Percentiles rank a stretch among this genome's conserved stretches.
Conservation (phyloP, 2,888 invertebrate species). For the Harmothoe impar region DNA sequence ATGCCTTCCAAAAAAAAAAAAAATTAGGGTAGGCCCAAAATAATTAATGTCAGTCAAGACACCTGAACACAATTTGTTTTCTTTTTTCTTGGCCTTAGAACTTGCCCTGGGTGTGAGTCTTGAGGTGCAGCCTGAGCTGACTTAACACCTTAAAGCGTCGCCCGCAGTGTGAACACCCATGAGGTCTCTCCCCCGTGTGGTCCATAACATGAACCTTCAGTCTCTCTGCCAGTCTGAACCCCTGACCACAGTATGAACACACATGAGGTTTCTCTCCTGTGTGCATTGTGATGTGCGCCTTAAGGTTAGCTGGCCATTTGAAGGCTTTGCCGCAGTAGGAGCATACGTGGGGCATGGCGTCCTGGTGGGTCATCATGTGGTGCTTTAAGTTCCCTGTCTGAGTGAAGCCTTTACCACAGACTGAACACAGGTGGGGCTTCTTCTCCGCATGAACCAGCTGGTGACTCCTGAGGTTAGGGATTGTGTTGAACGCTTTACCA, state of each 20-base stretch:
- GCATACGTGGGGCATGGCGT: background rate
- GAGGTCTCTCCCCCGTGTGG: slow-evolving; percentile 21
- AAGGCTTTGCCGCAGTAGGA: background rate
- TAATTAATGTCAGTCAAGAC: no score
- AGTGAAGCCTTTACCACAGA: background rate
- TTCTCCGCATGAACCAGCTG: background rate
- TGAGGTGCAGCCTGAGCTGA: background rate
- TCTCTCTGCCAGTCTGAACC: background rate
- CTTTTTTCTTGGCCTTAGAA: no score
- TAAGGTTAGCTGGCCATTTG: background rate
- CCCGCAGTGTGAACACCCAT: background rate
- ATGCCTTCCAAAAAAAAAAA: no score
- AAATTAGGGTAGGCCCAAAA: no score
- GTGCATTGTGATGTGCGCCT: background rate
- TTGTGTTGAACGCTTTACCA: slow-evolving; percentile 12
- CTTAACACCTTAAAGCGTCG: background rate
- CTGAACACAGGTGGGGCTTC: background rate
- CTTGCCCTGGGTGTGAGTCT: background rate
- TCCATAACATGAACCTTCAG: background rate
- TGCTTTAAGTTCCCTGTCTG: background rate
- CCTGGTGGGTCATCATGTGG: background rate
- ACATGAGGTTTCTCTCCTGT: background rate
- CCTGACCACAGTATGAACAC: slow-evolving; percentile 20
- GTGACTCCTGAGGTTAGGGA: background rate
- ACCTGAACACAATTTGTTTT: no score